A percentile compares a stretch with the other conserved stretches of the same genome.
These are phyloP conservation scores for Lerema accius DNA, from an alignment of 1,140 invertebrate species.

Conservation along the genomic window DNA sequence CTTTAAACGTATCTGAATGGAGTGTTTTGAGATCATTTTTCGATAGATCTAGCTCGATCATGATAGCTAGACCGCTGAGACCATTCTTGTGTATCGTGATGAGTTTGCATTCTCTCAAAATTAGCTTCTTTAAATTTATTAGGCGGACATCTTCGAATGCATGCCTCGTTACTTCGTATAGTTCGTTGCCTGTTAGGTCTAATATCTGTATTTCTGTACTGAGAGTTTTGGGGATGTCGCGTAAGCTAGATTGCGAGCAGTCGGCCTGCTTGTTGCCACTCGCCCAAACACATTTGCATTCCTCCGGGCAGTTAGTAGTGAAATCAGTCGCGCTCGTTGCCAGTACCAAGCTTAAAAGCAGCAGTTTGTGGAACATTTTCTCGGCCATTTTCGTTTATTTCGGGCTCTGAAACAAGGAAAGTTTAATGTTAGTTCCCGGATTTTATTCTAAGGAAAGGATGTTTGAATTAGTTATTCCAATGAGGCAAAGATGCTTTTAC, in stretches of 20 bases:
- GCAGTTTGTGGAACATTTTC: conserved; percentile 44
- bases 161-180: conserved; percentile 85
- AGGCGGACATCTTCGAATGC: conserved; percentile 88
- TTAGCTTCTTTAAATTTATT: conserved; percentile 91
- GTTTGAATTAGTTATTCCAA: not conserved
- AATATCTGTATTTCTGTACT: conserved; percentile 90
- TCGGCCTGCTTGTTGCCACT: conserved; percentile 92
- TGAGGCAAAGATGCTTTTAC: not conserved
- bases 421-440: conserved; percentile 20
- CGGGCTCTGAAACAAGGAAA: conserved; percentile 66
- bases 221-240: conserved; percentile 87
- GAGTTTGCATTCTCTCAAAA: conserved; percentile 88
- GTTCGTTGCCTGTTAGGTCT: conserved; percentile 88
- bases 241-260: conserved; percentile 86
- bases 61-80: conserved; percentile 88
- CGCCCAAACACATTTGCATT: conserved; percentile 90
- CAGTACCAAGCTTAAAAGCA: conserved; percentile 48
- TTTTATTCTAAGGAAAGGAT: not conserved
- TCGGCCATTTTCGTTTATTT: conserved; percentile 55
- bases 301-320: conserved; percentile 73
- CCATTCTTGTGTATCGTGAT: conserved; percentile 87
- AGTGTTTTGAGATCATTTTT: conserved; percentile 88
- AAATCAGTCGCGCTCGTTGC: conserved; percentile 62
- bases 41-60: conserved; percentile 94
- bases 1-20: conserved; percentile 87